Conservation (phyloP, 2,797 vertebrate genomes). For the Epinephelus awoara region DNA sequence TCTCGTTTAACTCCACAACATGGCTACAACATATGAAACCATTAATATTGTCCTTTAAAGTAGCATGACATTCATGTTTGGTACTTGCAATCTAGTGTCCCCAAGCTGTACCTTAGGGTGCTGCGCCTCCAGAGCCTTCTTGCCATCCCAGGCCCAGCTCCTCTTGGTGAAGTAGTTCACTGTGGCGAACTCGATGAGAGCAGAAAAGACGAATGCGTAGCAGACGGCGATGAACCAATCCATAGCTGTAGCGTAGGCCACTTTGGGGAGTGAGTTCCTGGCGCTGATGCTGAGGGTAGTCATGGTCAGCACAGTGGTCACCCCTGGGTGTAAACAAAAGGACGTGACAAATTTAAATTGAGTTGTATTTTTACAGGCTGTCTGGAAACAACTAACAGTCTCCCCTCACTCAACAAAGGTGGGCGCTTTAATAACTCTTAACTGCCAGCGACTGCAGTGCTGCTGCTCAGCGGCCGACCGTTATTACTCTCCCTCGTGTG, state of each 20-base stretch:
- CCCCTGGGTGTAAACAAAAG: slow-evolving; percentile 84
- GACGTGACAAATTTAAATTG: slow-evolving; percentile 30
- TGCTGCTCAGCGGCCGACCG: slow-evolving; percentile 19
- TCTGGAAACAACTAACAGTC: slow-evolving; percentile 5
- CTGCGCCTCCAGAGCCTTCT: slow-evolving; percentile 93
- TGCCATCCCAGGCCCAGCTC: slow-evolving; percentile 99
- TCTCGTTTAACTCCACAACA: neutral
- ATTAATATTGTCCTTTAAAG: neutral
- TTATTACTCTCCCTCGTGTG: slow-evolving; percentile 42
- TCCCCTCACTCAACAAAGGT: slow-evolving; percentile 22
- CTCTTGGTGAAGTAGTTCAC: slow-evolving; percentile 99
- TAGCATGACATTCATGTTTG: neutral
- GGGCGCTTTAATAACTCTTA: slow-evolving; percentile 48
- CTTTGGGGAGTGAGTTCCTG: slow-evolving; percentile 96
- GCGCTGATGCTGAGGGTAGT: slow-evolving; percentile 98
- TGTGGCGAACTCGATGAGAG: slow-evolving; percentile 97
- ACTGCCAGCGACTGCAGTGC: slow-evolving; percentile 29
- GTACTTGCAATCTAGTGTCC: neutral
- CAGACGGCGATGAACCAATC: slow-evolving; percentile 99
- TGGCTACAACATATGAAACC: neutral
- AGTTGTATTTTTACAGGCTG: slow-evolving; percentile 13
- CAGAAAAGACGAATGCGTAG: slow-evolving; percentile 98
- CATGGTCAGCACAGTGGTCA: slow-evolving; percentile 98
- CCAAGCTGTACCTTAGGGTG: slow-evolving; percentile 77
- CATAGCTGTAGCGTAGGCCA: slow-evolving; percentile 98